phyloP scores from a whole-genome alignment of 2,888 invertebrate genomes.

The Drosophila cracens region DNA sequence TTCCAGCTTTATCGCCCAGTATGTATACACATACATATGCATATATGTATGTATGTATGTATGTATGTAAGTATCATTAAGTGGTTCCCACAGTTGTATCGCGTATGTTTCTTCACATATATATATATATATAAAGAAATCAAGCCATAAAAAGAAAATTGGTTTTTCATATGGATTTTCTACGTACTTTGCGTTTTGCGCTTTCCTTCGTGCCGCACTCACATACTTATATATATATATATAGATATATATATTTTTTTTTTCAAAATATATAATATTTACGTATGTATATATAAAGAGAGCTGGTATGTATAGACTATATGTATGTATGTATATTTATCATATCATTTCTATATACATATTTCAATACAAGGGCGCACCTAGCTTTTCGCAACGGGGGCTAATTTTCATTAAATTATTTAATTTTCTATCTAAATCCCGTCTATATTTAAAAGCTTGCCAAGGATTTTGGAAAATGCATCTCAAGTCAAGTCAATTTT shows the following conservation, averaged over 20 bases:
- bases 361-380: neutral
- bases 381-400: neutral
- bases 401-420: neutral
- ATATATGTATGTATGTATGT: neutral
- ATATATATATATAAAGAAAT: constrained; percentile 44
- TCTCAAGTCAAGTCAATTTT: neutral
- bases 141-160: constrained; percentile 66
- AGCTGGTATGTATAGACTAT: constrained; percentile 11
- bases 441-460: neutral
- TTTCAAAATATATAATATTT: neutral
- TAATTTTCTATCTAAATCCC: neutral
- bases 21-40: neutral
- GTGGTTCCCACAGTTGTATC: constrained; percentile 42
- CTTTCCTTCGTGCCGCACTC: constrained; percentile 42
- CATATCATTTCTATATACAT: neutral
- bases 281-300: neutral
- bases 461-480: neutral
- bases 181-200: constrained; percentile 45
- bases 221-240: neutral
- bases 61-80: neutral
- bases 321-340: neutral
- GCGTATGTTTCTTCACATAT: neutral
- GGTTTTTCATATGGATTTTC: constrained; percentile 54
- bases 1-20: constrained; percentile 1
- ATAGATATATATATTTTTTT: neutral